These are phyloP conservation scores for Thalpophila matura DNA, from an alignment of 2,888 invertebrate species.

Conservation along the genomic window DNA sequence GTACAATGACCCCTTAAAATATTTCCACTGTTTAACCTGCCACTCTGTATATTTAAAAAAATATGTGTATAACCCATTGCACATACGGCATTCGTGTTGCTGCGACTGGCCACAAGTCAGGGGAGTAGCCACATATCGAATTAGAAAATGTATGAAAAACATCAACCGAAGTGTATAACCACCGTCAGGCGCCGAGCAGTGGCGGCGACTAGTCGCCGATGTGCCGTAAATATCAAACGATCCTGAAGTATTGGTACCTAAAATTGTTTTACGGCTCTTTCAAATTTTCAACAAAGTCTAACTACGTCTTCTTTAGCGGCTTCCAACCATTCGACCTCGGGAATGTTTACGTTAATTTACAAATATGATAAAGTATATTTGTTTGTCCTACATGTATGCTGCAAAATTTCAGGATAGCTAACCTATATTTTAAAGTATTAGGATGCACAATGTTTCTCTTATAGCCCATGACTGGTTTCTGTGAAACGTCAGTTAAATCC, in stretches of 20 bases:
- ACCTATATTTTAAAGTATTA: not conserved
- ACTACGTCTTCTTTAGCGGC: too few relatives aligned
- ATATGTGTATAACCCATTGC: too few relatives aligned
- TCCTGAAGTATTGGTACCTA: not conserved
- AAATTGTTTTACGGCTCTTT: not conserved
- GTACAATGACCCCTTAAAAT: too few relatives aligned
- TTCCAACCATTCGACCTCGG: not conserved
- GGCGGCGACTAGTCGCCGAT: not conserved
- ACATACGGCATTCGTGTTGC: too few relatives aligned
- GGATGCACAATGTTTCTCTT: constrained; percentile 11
- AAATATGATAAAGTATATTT: constrained; percentile 17
- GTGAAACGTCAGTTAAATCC: constrained; percentile 11
- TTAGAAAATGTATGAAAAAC: too few relatives aligned
- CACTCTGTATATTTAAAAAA: too few relatives aligned
- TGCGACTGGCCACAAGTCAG: too few relatives aligned
- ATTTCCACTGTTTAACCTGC: too few relatives aligned
- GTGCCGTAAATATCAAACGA: not conserved
- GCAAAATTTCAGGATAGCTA: constrained; percentile 1
- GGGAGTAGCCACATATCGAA: too few relatives aligned
- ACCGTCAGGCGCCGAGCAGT: not conserved
- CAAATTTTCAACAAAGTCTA: not conserved
- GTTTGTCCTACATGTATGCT: not conserved
- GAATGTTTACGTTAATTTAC: constrained; percentile 1
- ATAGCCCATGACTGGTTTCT: constrained; percentile 19
- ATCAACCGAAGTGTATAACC: not conserved